Base-by-base conservation (phyloP, 2,797 vertebrate species). In the Mycteria americana region DNA sequence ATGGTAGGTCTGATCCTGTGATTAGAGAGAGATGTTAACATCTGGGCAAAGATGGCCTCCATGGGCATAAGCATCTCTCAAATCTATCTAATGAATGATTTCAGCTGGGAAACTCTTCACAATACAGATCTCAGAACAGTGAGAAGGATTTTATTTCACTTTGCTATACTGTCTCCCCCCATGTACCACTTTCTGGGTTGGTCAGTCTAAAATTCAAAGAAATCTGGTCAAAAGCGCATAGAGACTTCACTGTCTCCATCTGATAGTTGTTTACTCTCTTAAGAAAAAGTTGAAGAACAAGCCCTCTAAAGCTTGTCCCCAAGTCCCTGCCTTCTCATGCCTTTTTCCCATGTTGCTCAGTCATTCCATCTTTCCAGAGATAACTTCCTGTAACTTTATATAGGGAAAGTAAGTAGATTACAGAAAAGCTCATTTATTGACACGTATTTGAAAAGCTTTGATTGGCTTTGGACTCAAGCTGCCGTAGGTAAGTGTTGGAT, bases 211-310 rank as follows among this genome's bases (percentile, higher is more conserved):
- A 81, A 72, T 11, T 39, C 16, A 6, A 77, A 77, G 30, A 35
- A 35, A 43, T 37, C 11, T 50, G 14, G 11, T 43, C 13, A 62
- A 39, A 72, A 91, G 28, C 2, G 1, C 1, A 0, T 6, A 4
- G 23, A 41, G 24, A 30, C 10, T 28, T 60, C 0, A 0, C 3
- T 46, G 1, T 21, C 31, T 35, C 65, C 27, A 23, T 6, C 54
- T 54, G 15, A 39, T 18, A 19, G 28, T 13, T 27, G 16, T 59
- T 64, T 27, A 27, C 12, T 27, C 12, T 57, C 30, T 33, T 6
- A 9, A 45, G 37, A 27, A 43, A 77, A 60, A 11, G 0, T 2
- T 43, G 41, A 65, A 60, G 18, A 30, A 33, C 27, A 30, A 24
- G 15, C 7, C 35, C 62, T 67, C 19, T 30, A 17, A 68, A 64